Base-by-base conservation (phyloP, 2,113 vertebrate genomes). In the Pelvicachromis taeniatus region DNA sequence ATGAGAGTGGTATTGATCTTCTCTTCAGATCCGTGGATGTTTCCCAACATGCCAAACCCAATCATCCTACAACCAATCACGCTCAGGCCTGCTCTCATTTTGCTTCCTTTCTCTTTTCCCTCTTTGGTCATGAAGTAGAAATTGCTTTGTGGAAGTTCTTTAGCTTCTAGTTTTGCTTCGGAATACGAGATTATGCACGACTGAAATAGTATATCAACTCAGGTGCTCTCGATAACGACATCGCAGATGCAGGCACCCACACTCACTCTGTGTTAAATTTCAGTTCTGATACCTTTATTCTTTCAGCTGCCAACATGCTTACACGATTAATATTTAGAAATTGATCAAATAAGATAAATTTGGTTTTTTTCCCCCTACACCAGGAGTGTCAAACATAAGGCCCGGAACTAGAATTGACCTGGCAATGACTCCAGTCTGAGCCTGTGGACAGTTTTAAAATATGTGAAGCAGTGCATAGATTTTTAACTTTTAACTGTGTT, bases 331-430 rank as follows among this genome's bases (percentile, higher is more conserved):
- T 50, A 50, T 31, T 75, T 19, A 19, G 6, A 75, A 48, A 75
- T 75, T 6, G 1, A 70, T 17, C 45, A 4, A 45, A 16, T 68
- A 26, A 1, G 13, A 70, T 70, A 6, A 68, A 70, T 23, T 5
- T 0, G 12, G 38, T 4, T 8, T 38, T 38, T 33, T 31, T 38
- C 38, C 12, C 0, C 4, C 33, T 38, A 21, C 33, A 65, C 19
- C 33, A 65, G 33, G 19, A 11, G 19, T 63, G 33, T 65, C 33
- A 65, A 21, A 65, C 59, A 65, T 38, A 6, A 65, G 19, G 59
- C 59, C 19, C 2, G 6, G 4, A 19, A 65, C 59, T 38, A 21
- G 33, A 65, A 65, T 65, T 38, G 33, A 11, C 11, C 59, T 11
- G 1, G 33, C 19, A 63, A 63, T 63, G 59, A 63, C 33, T 63